Base-by-base conservation (phyloP, 2,797 vertebrate genomes). In the Erethizon dorsatum region DNA sequence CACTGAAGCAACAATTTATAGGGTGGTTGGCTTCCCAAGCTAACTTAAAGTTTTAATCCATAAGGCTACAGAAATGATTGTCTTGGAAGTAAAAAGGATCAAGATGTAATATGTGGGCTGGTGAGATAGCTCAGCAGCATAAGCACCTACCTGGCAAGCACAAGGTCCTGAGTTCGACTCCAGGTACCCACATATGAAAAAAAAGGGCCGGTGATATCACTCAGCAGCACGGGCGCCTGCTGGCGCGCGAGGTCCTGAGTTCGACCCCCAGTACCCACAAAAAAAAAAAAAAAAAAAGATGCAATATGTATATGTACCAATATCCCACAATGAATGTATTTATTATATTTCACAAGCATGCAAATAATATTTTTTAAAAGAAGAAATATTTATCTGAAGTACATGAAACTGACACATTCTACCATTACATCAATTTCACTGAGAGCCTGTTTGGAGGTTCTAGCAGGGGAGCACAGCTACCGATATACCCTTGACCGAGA, bases 1-100 rank as follows among this genome's bases (percentile, higher is more conserved):
- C 33, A 95, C 9, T 54, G 22, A 94, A 96, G 83, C 28, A 95
- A 92, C 41, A 78, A 77, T 45, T 54, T 90, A 65, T 22, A 28
- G 31, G 37, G 22, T 93, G 59, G 61, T 24, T 85, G 52, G 95
- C 33, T 79, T 92, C 47, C 47, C 59, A 94, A 24, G 9, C 14
- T 86, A 95, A 47, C 18, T 59, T 79, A 87, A 67, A 52, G 78
- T 91, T 90, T 97, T 87, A 95, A 67, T 28, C 28, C 37, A 87
- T 18, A 90, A 78, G 9, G n/a, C 69, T 94, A 91, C 63, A 97
- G 75, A 94, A 96, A 96, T 85, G 88, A 57, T 93, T 91, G 52
- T 80, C 82, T 56, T 77, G 28, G 26, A 77, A 77, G 6, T 77
- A 50, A 17, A 77, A 77, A 77, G 13, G 45, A 77, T 50, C 45